These are phyloP conservation scores for Drosophila cracens DNA, from an alignment of 2,888 invertebrate genomes.

Conservation along the genomic window DNA sequence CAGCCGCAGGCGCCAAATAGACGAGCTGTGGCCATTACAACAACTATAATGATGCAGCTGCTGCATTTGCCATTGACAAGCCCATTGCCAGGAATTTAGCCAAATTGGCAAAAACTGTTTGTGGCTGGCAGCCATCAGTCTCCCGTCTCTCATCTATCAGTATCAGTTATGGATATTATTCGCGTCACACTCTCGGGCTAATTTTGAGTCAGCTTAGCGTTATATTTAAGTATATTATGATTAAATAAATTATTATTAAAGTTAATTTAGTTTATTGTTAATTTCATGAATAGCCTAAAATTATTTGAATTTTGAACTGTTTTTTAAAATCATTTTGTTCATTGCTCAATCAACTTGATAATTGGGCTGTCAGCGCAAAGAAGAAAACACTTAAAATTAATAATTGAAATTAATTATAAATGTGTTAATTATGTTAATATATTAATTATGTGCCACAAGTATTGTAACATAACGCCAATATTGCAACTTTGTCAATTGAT, in stretches of 20 bases:
- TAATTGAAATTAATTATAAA: not conserved
- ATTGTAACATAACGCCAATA: not conserved
- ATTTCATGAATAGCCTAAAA: not conserved
- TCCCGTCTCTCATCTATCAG: no score
- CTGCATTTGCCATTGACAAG: conserved; percentile 7
- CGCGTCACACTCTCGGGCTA: not conserved
- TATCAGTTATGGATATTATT: not conserved
- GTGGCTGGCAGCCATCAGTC: not conserved
- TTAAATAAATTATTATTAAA: no score
- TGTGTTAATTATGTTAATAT: not conserved
- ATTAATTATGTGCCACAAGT: not conserved
- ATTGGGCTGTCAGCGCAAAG: not conserved
- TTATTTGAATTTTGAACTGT: not conserved
- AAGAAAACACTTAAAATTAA: not conserved
- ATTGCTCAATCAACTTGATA: not conserved
- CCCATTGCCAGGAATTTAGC: not conserved
- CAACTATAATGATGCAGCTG: not conserved
- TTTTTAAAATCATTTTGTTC: not conserved
- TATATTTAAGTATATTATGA: no score
- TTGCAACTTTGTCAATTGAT: not conserved
- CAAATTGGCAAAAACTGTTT: not conserved
- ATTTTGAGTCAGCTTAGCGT: no score
- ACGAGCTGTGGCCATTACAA: not conserved
- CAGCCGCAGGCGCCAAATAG: not conserved
- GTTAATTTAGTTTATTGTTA: not conserved